Conservation (phyloP, 2,797 vertebrate genomes). For the Salmo trutta region DNA sequence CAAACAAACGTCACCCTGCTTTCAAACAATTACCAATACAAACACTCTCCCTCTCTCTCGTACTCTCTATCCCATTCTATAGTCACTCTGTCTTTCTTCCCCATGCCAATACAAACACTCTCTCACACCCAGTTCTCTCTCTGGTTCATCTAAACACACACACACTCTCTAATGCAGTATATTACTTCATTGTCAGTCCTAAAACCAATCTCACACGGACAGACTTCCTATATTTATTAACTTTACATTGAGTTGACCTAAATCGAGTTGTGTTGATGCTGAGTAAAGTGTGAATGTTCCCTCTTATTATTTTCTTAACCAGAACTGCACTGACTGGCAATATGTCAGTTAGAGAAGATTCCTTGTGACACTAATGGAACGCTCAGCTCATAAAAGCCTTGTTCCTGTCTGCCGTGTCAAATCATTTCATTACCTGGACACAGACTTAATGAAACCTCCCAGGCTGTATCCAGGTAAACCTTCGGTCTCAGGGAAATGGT, state of each 20-base stretch:
- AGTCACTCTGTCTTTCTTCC: slow-evolving; percentile 7
- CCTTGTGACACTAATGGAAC: slow-evolving; percentile 15
- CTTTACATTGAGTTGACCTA: neutral
- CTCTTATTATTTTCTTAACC: neutral
- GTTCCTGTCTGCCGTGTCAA: slow-evolving; percentile 43
- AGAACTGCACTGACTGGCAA: neutral
- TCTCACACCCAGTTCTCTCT: neutral
- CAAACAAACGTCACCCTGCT: slow-evolving; percentile 44
- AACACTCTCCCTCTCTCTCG: slow-evolving; percentile 52
- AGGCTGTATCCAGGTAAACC: slow-evolving; percentile 24
- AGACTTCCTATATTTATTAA: neutral
- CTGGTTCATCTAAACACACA: neutral
- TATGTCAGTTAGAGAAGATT: slow-evolving; percentile 32
- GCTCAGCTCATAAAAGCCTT: slow-evolving; percentile 24
- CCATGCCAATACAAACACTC: neutral
- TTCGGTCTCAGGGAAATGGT: slow-evolving; percentile 23
- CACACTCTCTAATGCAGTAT: neutral
- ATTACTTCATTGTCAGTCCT: no score
- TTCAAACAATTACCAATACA: slow-evolving; percentile 53
- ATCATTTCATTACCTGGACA: slow-evolving; percentile 47
- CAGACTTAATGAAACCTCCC: slow-evolving; percentile 22
- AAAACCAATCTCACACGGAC: no score
- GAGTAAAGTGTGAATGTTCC: neutral
- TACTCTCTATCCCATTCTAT: slow-evolving; percentile 25
- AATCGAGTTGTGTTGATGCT: neutral